Evolutionary conservation across 2,113 vertebrate species (phyloP).

Genomic region (Ceuthmochares aereus): DNA sequence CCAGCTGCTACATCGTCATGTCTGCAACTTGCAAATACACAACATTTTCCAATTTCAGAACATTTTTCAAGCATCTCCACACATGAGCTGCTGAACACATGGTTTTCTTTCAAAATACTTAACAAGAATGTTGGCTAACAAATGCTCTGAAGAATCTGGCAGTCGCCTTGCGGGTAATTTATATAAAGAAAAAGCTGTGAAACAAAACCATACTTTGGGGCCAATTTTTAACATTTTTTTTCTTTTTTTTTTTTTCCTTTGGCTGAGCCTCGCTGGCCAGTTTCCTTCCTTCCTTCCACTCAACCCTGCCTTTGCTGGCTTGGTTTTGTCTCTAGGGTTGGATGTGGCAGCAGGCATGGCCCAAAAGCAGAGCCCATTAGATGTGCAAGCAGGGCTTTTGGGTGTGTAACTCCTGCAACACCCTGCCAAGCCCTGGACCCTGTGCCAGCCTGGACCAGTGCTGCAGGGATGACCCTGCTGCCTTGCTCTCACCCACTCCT

Average conservation of each 20-base stretch:
- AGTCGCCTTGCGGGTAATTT: neutral
- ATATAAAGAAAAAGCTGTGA: conserved; percentile 27
- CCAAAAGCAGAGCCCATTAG: neutral
- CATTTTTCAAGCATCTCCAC: conserved; percentile 44
- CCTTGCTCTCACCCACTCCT: neutral
- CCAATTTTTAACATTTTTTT: neutral
- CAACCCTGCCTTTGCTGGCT: neutral
- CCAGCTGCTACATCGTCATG: conserved; percentile 2
- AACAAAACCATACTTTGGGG: neutral
- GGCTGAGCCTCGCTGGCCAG: neutral
- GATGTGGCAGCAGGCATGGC: neutral
- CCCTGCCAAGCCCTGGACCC: neutral
- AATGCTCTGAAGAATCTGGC: conserved; percentile 13
- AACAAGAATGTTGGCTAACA: conserved; percentile 54
- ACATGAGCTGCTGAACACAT: conserved; percentile 51
- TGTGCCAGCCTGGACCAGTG: neutral
- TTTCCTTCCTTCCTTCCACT: neutral
- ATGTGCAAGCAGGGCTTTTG: neutral
- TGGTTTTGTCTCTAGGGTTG: neutral
- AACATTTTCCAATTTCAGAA: neutral
- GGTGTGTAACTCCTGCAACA: accelerated
- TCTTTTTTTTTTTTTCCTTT: neutral
- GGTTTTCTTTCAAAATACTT: conserved; percentile 59
- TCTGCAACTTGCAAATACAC: neutral
- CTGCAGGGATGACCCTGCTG: neutral